Evolutionary conservation across 2,113 vertebrate species (phyloP), one percentile per base, ranked within the genome.

Genomic region (Osmerus mordax): DNA sequence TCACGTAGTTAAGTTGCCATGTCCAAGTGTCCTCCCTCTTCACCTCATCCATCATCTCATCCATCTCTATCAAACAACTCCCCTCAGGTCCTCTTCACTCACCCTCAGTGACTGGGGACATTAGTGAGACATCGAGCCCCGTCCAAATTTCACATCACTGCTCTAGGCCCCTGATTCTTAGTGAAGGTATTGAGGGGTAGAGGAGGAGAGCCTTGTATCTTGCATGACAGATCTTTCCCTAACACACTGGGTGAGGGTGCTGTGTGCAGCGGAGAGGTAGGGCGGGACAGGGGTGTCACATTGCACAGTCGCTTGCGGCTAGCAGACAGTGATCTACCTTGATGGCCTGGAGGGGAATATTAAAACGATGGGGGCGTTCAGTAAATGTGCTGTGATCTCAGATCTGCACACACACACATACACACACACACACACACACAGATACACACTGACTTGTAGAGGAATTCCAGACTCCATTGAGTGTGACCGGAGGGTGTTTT

Each of bases 351-450:
- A 7, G 36, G 36, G 23, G 36, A 25, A 9, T 21, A 65, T 21
- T 12, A 41, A 41, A 51, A 28, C 41, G 32, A 60, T 14, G 11
- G 53, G 25, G 11, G 3, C 19, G 16, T 51, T 51, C 32, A 59
- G 65, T 41, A 67, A 67, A 74, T 74, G 55, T 28, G 25, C 56
- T 52, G 72, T 74, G 55, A 67, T 71, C 15, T 19, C 25, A 7
- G 36, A 16, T 56, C 32, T 25, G 25, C 18, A 41, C 7, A 51
- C 18, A 41, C 7, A 54, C 25, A 55, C 29, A 56, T 16, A 71
- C 36, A 15, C 63, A 71, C 36, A 15, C 63, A 47, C 3, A 55
- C 54, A 55, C 54, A 56, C 18, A 71, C n/a, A 15, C 36, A 47
- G 14, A 65, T 19, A 56, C 18, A 56, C 55, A n/a, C 18, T 18